phyloP scores from a whole-genome alignment of 2,797 vertebrate species.

The Falco biarmicus region DNA sequence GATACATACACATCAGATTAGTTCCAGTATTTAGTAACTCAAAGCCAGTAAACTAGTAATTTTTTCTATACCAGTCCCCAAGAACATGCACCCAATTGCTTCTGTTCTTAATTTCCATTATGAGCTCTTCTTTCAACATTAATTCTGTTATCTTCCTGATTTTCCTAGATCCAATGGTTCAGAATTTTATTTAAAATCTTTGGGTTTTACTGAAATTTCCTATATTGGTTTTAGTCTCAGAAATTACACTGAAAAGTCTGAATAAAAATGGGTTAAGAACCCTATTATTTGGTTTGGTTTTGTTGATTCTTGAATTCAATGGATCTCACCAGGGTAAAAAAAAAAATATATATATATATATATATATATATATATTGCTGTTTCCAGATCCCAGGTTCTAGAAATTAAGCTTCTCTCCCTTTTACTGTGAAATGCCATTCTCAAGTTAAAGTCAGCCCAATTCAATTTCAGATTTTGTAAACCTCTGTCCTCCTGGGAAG shows the following conservation, averaged over 20 bases:
- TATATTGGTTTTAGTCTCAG: background rate
- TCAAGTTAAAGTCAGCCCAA: background rate
- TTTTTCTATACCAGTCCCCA: background rate
- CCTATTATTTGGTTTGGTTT: background rate
- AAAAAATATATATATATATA: no score
- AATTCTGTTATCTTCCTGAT: background rate
- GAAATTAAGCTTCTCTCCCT: background rate
- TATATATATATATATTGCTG: background rate
- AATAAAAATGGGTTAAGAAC: background rate
- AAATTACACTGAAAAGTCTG: background rate
- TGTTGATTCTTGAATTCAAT: background rate
- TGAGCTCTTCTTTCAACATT: background rate
- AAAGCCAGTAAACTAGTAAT: background rate
- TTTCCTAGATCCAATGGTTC: background rate
- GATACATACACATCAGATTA: background rate
- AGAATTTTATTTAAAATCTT: background rate
- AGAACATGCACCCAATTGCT: background rate
- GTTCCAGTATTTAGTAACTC: background rate
- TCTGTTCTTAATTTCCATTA: background rate
- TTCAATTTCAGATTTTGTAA: background rate
- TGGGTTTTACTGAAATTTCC: background rate
- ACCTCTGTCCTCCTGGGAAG: background rate
- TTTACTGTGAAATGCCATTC: background rate
- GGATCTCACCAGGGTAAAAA: background rate
- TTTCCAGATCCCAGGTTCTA: background rate